phyloP scores from a whole-genome alignment of 2,888 invertebrate genomes.

The Julus scandinavius region DNA sequence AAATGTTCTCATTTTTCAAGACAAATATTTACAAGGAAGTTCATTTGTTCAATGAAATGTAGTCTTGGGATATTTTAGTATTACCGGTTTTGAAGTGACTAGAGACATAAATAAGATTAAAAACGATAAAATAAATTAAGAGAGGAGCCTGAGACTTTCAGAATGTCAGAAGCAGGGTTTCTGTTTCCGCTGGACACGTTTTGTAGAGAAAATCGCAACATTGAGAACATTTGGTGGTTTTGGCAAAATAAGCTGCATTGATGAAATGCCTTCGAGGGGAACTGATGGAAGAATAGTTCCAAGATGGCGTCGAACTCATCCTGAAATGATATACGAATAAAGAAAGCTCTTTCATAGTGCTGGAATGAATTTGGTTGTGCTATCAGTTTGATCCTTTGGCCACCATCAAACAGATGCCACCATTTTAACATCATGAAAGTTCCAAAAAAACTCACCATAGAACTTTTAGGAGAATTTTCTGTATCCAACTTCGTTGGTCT shows the following conservation, averaged over 20 bases:
- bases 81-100: too few relatives aligned
- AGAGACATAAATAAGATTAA: too few relatives aligned
- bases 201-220: neutral
- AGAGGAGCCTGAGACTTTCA: neutral
- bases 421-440: too few relatives aligned
- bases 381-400: too few relatives aligned
- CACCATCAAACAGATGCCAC: too few relatives aligned
- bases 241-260: slow-evolving; percentile 5
- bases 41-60: too few relatives aligned
- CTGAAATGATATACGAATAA: neutral
- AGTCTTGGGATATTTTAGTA: too few relatives aligned
- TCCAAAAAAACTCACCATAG: neutral
- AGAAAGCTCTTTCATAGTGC: too few relatives aligned
- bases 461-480: neutral
- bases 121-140: too few relatives aligned
- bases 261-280: slow-evolving; percentile 2
- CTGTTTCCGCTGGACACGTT: neutral
- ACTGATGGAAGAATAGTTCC: neutral
- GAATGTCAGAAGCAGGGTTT: neutral
- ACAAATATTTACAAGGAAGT: too few relatives aligned
- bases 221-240: neutral
- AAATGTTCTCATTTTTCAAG: too few relatives aligned
- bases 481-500: neutral
- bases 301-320: slow-evolving; percentile 11
- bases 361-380: too few relatives aligned